phyloP scores from a whole-genome alignment of 2,888 invertebrate species.

The Byasa hedistus region DNA sequence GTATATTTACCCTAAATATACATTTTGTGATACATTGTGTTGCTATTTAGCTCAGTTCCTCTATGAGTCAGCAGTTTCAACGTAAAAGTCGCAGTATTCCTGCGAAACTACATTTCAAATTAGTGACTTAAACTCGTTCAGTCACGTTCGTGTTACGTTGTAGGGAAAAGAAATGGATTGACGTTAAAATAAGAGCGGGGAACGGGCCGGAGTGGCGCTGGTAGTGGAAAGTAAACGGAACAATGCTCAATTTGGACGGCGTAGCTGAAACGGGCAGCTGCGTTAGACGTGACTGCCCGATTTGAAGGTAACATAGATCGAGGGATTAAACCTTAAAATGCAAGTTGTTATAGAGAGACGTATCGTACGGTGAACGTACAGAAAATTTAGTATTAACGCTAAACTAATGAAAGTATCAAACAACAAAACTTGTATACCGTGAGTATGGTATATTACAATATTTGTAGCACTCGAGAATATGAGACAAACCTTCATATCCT shows the following conservation, averaged over 20 bases:
- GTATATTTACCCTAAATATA: neutral
- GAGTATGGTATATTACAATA: neutral
- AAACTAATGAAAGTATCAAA: neutral
- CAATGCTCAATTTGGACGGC: constrained; percentile 30
- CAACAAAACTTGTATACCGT: neutral
- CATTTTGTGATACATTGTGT: neutral
- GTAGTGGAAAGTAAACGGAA: constrained; percentile 27
- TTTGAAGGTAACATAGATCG: constrained; percentile 27
- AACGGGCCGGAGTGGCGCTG: constrained; percentile 3
- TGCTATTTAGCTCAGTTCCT: neutral
- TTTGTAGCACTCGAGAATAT: neutral
- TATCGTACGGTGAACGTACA: no score
- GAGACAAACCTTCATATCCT: neutral
- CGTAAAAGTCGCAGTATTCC: constrained; percentile 25
- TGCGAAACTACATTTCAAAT: constrained; percentile 49
- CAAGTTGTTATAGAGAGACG: neutral
- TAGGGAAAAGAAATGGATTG: constrained; percentile 30
- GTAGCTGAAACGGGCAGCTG: constrained; percentile 23
- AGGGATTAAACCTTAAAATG: constrained; percentile 26
- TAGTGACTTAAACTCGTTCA: constrained; percentile 56
- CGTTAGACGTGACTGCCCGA: constrained; percentile 27
- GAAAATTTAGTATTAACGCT: no score
- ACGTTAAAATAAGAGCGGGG: constrained; percentile 22
- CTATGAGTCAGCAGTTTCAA: constrained; percentile 5
- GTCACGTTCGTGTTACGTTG: constrained; percentile 55